Percentiles rank a stretch among this genome's conserved stretches.
Conservation (phyloP, 2,113 vertebrate genomes). For the Microcebus lehilahytsara region DNA sequence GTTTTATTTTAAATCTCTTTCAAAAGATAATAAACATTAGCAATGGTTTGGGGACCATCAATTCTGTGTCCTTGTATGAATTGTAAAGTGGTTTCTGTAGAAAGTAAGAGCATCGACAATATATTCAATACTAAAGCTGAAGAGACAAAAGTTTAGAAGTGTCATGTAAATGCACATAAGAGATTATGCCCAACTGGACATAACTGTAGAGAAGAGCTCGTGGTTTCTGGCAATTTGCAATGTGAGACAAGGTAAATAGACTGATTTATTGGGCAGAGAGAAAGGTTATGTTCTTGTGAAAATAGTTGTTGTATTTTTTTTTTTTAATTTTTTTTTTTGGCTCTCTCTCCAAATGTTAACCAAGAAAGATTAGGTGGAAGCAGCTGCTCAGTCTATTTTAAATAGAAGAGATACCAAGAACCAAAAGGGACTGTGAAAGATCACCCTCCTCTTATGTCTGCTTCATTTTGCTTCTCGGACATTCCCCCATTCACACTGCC, state of each 20-base stretch:
- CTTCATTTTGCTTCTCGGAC: background rate
- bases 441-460: background rate
- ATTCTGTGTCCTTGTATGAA: background rate
- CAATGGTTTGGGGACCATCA: background rate
- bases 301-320: background rate
- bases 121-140: background rate
- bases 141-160: background rate
- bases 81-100: background rate
- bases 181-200: background rate
- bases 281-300: background rate
- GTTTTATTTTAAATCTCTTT: constrained; percentile 39
- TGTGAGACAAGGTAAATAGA: background rate
- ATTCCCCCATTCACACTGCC: background rate
- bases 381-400: background rate
- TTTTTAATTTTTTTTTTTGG: background rate
- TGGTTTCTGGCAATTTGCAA: background rate
- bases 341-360: background rate
- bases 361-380: constrained; percentile 13
- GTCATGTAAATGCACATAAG: background rate
- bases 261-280: background rate
- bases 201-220: background rate
- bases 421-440: background rate
- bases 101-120: constrained; percentile 10
- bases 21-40: background rate
- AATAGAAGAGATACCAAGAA: background rate